Conservation (phyloP, 2,113 vertebrate species). For the Hemicordylus capensis region DNA sequence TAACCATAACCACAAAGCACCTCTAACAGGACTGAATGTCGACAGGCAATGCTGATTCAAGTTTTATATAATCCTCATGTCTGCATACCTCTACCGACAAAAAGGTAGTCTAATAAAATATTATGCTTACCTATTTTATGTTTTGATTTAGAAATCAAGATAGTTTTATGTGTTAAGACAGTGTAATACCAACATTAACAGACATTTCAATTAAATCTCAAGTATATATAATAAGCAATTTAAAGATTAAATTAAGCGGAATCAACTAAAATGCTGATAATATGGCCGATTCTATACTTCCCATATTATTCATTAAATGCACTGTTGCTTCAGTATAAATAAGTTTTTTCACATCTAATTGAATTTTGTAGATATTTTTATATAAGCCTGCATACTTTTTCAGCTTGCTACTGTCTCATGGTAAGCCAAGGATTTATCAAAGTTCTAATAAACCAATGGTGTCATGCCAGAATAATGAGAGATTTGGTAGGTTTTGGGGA, state of each 20-base stretch:
- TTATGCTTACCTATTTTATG: background rate
- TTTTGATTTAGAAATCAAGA: background rate
- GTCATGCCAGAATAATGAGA: background rate
- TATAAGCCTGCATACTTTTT: background rate
- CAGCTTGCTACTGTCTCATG: too few species aligned
- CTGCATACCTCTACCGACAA: background rate
- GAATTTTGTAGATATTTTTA: too few species aligned
- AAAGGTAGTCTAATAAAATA: background rate
- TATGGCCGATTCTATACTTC: background rate
- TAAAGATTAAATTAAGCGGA: conserved; percentile 6
- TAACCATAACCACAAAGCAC: background rate
- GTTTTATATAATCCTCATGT: background rate
- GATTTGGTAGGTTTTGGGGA: rapidly evolving
- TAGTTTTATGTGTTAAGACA: background rate
- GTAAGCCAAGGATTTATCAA: background rate
- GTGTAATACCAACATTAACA: background rate
- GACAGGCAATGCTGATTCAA: background rate
- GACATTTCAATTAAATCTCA: background rate
- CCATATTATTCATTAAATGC: background rate
- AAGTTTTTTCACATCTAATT: background rate
- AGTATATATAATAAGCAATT: background rate
- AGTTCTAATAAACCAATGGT: background rate
- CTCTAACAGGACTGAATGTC: background rate
- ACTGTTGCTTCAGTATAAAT: background rate
- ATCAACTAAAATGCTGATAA: background rate